Conservation (phyloP, 2,888 invertebrate genomes). For the Rutpela maculata region DNA sequence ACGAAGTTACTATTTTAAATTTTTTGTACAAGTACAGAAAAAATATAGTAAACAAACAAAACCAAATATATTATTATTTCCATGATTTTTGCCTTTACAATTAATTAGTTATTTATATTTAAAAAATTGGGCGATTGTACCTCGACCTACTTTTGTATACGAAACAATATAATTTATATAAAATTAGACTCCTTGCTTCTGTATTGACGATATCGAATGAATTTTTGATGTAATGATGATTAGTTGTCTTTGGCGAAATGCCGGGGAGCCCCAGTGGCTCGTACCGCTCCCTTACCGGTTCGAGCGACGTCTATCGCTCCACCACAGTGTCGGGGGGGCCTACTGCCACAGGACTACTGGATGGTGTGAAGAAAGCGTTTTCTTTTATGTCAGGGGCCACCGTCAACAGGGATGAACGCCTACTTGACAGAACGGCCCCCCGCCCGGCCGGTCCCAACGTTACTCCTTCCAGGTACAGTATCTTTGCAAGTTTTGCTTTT, state of each 20-base stretch:
- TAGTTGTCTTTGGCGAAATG: conserved; percentile 73
- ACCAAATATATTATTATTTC: too few species aligned
- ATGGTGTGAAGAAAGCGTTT: conserved; percentile 79
- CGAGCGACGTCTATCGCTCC: conserved; percentile 78
- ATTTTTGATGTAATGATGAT: conserved; percentile 53
- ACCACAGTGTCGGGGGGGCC: conserved; percentile 75
- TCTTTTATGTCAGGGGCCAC: conserved; percentile 64
- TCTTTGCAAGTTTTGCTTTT: conserved; percentile 15
- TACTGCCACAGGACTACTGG: conserved; percentile 74
- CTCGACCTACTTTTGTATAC: not conserved
- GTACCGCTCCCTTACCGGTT: conserved; percentile 76
- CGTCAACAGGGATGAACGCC: conserved; percentile 54
- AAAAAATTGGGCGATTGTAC: not conserved
- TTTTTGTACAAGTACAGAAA: too few species aligned
- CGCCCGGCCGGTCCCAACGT: conserved; percentile 61
- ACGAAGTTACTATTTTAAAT: too few species aligned
- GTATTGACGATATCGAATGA: conserved; percentile 47
- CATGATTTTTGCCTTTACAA: not conserved
- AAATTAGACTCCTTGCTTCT: conserved; percentile 39
- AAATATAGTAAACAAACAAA: too few species aligned
- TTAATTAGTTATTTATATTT: not conserved
- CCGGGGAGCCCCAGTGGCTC: conserved; percentile 80
- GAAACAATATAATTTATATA: conserved; percentile 24
- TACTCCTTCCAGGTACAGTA: conserved; percentile 66
- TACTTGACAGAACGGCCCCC: conserved; percentile 29